Conservation (phyloP, 2,113 vertebrate species). For the Manacus vitellinus region DNA sequence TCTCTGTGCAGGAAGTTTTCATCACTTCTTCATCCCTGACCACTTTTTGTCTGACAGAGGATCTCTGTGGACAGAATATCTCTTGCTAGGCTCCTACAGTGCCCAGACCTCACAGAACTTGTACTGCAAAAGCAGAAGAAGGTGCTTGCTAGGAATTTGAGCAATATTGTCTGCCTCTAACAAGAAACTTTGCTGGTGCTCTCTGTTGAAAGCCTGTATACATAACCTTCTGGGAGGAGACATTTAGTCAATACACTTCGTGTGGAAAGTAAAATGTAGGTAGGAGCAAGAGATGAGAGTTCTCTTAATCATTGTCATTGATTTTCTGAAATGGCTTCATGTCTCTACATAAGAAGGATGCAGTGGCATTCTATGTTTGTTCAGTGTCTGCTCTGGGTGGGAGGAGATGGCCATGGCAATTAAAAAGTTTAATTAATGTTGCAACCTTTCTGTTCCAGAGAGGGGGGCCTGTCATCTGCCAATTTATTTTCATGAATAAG, state of each 20-base stretch:
- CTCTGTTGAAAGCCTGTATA: background rate
- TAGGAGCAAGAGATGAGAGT: constrained; percentile 22
- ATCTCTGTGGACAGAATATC: background rate
- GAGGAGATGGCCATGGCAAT: background rate
- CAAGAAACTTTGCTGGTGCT: background rate
- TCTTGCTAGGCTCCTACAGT: background rate
- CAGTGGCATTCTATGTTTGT: constrained; percentile 21
- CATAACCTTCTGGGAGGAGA: constrained; percentile 14
- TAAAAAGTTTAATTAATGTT: constrained; percentile 58
- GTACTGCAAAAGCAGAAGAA: background rate
- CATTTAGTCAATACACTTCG: constrained; percentile 38
- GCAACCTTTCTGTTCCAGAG: constrained; percentile 25
- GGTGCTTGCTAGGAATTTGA: background rate
- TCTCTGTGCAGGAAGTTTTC: background rate
- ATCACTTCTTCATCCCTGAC: background rate
- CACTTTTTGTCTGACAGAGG: background rate
- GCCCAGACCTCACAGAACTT: background rate
- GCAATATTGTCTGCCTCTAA: background rate
- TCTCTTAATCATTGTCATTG: constrained; percentile 47
- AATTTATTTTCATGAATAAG: constrained; percentile 41
- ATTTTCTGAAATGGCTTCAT: constrained; percentile 24
- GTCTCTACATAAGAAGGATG: constrained; percentile 28
- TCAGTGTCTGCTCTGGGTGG: background rate
- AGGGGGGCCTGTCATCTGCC: constrained; percentile 1
- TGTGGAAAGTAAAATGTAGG: constrained; percentile 42